These are phyloP conservation scores for Mesorhabditis sp. DNA, from an alignment of 2,888 invertebrate species.

Conservation along the genomic window DNA sequence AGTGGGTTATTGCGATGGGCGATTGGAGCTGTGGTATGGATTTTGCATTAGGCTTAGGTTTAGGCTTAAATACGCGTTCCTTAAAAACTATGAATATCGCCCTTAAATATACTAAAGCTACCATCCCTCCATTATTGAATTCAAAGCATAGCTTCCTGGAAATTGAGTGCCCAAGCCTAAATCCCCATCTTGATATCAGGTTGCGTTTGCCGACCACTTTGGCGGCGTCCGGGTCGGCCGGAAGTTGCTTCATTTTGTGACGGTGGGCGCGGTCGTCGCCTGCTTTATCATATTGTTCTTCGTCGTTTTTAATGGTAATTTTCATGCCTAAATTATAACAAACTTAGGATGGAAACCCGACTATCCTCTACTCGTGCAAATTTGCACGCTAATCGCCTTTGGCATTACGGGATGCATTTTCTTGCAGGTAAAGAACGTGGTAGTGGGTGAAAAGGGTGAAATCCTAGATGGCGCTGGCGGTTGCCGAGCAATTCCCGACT, in stretches of 20 bases:
- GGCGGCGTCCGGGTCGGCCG: conserved; percentile 30
- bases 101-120: too few relatives aligned
- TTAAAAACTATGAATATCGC: background rate
- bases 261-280: conserved; percentile 29
- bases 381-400: conserved; percentile 34
- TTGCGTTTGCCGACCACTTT: conserved; percentile 34
- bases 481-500: conserved; percentile 40
- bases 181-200: conserved; percentile 13
- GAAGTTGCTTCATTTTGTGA: conserved; percentile 32
- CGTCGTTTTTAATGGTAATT: conserved; percentile 19
- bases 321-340: background rate
- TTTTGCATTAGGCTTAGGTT: background rate
- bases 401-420: conserved; percentile 39
- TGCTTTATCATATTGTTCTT: conserved; percentile 33
- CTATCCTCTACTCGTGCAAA: conserved; percentile 16
- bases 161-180: too few relatives aligned
- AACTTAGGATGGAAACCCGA: conserved; percentile 8
- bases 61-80: too few relatives aligned
- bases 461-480: conserved; percentile 15
- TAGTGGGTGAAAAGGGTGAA: background rate
- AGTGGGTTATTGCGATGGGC: conserved; percentile 45
- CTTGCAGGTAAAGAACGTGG: conserved; percentile 18
- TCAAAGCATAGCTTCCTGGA: too few relatives aligned
- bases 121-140: too few relatives aligned
- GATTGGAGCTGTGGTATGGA: conserved; percentile 28